Evolutionary conservation across 2,888 invertebrate species (phyloP), one percentile per base, ranked within the genome.

Genomic region (Zhengitettix transpicula): DNA sequence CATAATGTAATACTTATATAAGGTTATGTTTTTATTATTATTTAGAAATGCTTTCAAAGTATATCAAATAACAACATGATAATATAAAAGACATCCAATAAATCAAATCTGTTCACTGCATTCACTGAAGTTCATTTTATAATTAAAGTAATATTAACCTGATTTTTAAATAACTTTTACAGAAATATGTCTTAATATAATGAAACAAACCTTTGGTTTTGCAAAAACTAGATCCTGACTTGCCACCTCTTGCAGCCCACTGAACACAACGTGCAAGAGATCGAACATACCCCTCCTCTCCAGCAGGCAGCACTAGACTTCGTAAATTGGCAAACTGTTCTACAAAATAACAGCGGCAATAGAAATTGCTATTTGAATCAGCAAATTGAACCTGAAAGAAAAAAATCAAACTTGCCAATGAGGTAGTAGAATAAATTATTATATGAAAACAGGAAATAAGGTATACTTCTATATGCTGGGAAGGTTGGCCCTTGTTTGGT

Each of bases 241-340:
- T 99, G 42, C 99, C 99, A 8, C 98, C 99, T 65, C 87, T 80
- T 0, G 98, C 95, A 55, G 89, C 88, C 96, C 96, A 97, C 59
- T 85, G 87, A 47, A 88, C 81, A 69, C 93, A 93, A 64, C 86
- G 79, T 47, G 89, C 83, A 59, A 96, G 76, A 28, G 94, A 94
- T 11, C 93, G 80, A n/a, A 92, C 84, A 71, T 86, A 90, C 1
- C 84, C 84, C 64, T 85, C 84, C 72, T 82, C 90, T 44, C 84
- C 83, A 41, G 76, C 79, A 7, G 81, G 78, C 62, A 82, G 75
- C 40, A 83, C 74, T 55, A 76, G 67, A 63, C 75, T 72, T 1
- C 99, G 80, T 60, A 99, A 77, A 53, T 82, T 78, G 58, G 89
- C 85, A 75, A 99, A 99, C 72, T 94, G 89, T 59, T 89, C 85